phyloP scores from a whole-genome alignment of 2,113 vertebrate species.

The Antennarius striatus region DNA sequence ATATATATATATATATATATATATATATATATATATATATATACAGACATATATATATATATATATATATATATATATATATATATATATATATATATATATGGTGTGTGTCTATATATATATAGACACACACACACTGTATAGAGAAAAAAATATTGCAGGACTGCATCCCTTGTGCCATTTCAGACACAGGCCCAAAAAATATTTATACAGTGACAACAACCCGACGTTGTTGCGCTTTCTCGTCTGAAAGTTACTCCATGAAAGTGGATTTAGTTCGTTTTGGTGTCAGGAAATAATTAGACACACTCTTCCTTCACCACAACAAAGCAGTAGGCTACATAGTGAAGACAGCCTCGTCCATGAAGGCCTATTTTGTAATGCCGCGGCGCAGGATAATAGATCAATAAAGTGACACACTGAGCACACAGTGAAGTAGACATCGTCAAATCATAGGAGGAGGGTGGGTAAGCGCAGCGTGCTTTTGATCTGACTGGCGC shows the following conservation, averaged over 20 bases:
- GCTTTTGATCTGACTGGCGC: conserved; percentile 61
- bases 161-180: no score
- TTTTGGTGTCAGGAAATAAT: conserved; percentile 7
- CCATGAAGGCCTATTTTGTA: conserved; percentile 55
- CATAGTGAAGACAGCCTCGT: conserved; percentile 7
- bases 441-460: conserved; percentile 54
- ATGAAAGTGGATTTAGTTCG: neutral
- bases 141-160: no score
- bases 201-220: neutral
- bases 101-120: no score
- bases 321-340: no score
- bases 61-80: no score
- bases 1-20: no score
- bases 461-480: conserved; percentile 61
- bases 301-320: no score
- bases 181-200: no score
- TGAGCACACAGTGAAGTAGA: conserved; percentile 66
- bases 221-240: neutral
- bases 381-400: conserved; percentile 50
- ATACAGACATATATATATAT: no score
- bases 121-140: no score
- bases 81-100: no score
- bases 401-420: conserved; percentile 70
- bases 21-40: no score
- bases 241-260: neutral